Base-by-base conservation (phyloP, 2,888 invertebrate species). In the Megamerina dolium region DNA sequence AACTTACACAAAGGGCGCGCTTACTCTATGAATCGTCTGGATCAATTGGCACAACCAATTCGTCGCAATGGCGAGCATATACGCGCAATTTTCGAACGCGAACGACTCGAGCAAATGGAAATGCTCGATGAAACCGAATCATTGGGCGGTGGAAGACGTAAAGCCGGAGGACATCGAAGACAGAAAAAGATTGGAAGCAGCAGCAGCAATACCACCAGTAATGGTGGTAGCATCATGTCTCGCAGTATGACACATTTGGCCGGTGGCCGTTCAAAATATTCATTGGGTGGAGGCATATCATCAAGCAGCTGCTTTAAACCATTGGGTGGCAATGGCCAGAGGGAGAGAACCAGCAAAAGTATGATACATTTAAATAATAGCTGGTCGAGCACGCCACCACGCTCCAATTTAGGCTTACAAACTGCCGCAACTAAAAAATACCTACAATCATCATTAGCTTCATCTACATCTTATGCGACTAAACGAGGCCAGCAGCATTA, bases 11-110 rank as follows among this genome's bases (percentile, higher is more conserved):
- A 55, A 84, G 85, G 85, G 81, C 89, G 91, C 81, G 90, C 91
- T 66, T 86, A 86, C 77, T 90, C 90, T 73, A 90, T 92, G 90
- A 87, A 90, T 66, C 84, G 92, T 61, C 82, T 92, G 77, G 92
- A 92, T 80, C 82, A 84, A 70, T 78, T 86, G 72, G 79, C 86
- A 59, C 81, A 80, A 74, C 85, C 86, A 55, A 77, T 84, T 59
- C 75, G 78, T 59, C 77, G 77, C 43, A 69, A 72, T 59, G 72
- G 72, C 41, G 72, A 72, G 52, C 72, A 72, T 56, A 68, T 72
- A 46, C 64, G 68, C 49, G 65, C 72, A 21, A 61, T 72, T 45
- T 54, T 70, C 57, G 72, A 72, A 53, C 66, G 72, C 43, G 68
- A 72, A 49, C 60, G 68, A 43, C 66, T 68, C 34, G 66, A 70